Conservation (phyloP, 1,140 invertebrate genomes). For the Mactra quadrangularis region DNA sequence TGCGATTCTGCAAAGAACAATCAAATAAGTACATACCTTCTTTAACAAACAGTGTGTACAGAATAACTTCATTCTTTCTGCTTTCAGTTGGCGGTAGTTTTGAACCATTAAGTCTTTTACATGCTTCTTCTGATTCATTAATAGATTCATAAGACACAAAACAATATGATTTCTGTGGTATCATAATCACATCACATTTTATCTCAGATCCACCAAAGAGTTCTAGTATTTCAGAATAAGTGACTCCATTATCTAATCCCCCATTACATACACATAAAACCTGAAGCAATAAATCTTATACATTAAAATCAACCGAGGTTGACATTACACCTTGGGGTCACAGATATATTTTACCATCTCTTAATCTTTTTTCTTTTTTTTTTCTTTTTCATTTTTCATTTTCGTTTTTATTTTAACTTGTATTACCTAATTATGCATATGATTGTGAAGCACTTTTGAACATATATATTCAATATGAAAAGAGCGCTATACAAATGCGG, state of each 20-base stretch:
- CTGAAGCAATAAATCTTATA: constrained; percentile 79
- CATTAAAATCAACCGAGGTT: constrained; percentile 10
- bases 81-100: constrained; percentile 56
- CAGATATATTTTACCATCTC: not conserved
- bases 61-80: constrained; percentile 72
- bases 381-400: too few species aligned
- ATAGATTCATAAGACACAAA: constrained; percentile 87
- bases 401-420: too few species aligned
- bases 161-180: constrained; percentile 90
- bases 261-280: constrained; percentile 89
- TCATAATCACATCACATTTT: constrained; percentile 87
- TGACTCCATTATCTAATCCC: constrained; percentile 89
- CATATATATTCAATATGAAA: too few species aligned
- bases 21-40: constrained; percentile 83
- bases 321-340: not conserved
- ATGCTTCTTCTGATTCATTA: constrained; percentile 85
- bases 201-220: constrained; percentile 84
- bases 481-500: too few species aligned
- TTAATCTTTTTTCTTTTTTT: too few species aligned
- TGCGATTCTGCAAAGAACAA: too few species aligned
- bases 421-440: too few species aligned
- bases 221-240: constrained; percentile 86
- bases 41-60: constrained; percentile 88
- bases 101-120: constrained; percentile 84
- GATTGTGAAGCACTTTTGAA: too few species aligned